phyloP scores from a whole-genome alignment of 2,113 vertebrate genomes.

The Aegotheles bennettii region DNA sequence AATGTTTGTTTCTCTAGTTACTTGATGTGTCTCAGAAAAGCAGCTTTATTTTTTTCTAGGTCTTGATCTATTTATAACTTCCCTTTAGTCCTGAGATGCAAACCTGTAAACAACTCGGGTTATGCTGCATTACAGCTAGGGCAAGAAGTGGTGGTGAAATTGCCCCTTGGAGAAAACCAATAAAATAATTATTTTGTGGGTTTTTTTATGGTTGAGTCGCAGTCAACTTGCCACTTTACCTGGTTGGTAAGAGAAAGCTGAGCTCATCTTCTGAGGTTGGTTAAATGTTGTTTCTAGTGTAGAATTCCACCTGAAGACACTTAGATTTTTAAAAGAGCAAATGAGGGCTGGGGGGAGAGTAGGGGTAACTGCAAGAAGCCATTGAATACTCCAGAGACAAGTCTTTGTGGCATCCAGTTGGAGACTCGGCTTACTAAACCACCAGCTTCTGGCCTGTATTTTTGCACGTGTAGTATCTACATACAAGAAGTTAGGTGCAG shows the following conservation, averaged over 20 bases:
- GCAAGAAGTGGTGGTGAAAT: too few relatives aligned
- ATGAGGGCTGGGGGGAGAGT: too few relatives aligned
- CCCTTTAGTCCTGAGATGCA: not conserved
- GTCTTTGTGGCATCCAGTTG: not conserved
- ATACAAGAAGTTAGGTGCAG: not conserved
- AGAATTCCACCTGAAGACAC: not conserved
- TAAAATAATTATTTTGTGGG: not conserved
- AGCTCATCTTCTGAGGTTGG: not conserved
- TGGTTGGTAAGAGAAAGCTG: not conserved
- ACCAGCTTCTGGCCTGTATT: not conserved
- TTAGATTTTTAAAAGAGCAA: too few relatives aligned
- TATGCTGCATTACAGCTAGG: not conserved
- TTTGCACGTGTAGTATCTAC: not conserved
- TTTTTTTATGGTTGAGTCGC: not conserved
- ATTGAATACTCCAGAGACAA: not conserved
- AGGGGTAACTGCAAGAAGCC: not conserved
- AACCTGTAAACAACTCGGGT: not conserved
- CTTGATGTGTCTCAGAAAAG: accelerated
- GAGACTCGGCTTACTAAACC: not conserved
- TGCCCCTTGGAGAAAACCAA: not conserved
- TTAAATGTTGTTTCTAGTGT: not conserved
- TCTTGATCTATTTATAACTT: not conserved
- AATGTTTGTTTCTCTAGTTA: not conserved
- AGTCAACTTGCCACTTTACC: not conserved
- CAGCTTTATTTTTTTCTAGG: not conserved